These are phyloP conservation scores for Chascanopsetta lugubris DNA, from an alignment of 2,113 vertebrate species.

Conservation along the genomic window DNA sequence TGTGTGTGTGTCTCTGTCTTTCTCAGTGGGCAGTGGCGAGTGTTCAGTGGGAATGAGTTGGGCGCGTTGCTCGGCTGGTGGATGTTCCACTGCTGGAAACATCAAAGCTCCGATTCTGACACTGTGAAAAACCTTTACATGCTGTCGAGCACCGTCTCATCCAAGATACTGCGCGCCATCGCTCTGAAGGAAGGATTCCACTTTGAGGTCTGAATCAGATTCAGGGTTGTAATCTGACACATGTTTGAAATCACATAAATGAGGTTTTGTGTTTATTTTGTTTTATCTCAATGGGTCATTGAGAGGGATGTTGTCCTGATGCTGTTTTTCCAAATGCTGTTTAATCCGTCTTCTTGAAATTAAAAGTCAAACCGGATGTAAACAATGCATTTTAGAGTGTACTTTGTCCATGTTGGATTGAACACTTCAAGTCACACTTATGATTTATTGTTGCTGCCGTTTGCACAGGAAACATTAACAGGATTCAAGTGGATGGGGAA, in stretches of 20 bases:
- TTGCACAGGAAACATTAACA: constrained; percentile 92
- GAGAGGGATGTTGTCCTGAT: neutral
- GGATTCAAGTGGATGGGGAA: constrained; percentile 99
- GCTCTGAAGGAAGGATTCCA: constrained; percentile 97
- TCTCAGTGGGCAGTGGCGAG: constrained; percentile 89
- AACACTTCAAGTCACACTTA: constrained; percentile 9
- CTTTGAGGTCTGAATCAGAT: constrained; percentile 85
- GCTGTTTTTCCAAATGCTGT: too few species aligned
- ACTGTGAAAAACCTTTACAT: constrained; percentile 91
- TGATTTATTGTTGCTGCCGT: constrained; percentile 7
- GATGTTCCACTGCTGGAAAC: constrained; percentile 93
- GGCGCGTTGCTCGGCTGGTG: constrained; percentile 97
- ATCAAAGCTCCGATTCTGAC: constrained; percentile 74
- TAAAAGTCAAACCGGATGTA: too few species aligned
- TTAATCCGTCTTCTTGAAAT: too few species aligned
- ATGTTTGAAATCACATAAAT: neutral
- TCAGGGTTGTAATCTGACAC: neutral
- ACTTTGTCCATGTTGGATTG: neutral
- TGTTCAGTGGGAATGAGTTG: constrained; percentile 95
- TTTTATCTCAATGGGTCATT: too few species aligned
- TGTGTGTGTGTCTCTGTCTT: neutral
- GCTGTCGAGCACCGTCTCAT: constrained; percentile 96
- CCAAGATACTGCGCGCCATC: constrained; percentile 95
- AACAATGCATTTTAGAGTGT: neutral
- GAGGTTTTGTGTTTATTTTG: too few species aligned